Conservation (phyloP, 2,113 vertebrate species). For the Anoura caudifer region DNA sequence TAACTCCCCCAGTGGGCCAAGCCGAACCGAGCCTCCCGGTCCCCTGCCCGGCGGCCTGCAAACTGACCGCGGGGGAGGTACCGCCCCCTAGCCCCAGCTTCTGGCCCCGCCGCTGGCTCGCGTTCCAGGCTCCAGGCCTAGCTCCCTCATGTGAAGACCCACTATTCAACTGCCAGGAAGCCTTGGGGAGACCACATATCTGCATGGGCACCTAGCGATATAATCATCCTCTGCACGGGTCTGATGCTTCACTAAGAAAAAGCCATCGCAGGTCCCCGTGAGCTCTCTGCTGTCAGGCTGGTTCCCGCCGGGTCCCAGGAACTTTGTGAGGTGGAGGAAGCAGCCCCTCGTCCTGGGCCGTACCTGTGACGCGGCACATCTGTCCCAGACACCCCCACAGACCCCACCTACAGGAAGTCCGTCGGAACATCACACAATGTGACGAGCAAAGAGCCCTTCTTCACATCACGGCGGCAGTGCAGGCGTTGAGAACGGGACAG, state of each 20-base stretch:
- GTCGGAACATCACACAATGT: rapidly evolving
- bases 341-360: not conserved
- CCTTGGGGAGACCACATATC: not conserved
- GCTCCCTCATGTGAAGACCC: not conserved
- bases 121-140: not conserved
- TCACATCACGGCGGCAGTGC: not conserved
- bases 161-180: not conserved
- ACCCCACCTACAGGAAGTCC: not conserved
- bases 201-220: not conserved
- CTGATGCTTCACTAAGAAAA: not conserved
- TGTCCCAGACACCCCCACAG: not conserved
- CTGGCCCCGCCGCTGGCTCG: not conserved
- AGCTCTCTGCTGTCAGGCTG: not conserved
- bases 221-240: not conserved
- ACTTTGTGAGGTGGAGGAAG: not conserved
- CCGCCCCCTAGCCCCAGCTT: not conserved
- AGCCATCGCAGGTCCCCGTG: not conserved
- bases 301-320: not conserved
- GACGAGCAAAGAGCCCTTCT: not conserved
- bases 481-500: not conserved
- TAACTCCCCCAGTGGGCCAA: not conserved
- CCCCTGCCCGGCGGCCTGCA: not conserved
- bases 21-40: not conserved
- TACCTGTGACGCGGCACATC: not conserved
- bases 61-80: not conserved